Base-by-base conservation (phyloP, 2,888 invertebrate species). In the Psylliodes chrysocephalus region DNA sequence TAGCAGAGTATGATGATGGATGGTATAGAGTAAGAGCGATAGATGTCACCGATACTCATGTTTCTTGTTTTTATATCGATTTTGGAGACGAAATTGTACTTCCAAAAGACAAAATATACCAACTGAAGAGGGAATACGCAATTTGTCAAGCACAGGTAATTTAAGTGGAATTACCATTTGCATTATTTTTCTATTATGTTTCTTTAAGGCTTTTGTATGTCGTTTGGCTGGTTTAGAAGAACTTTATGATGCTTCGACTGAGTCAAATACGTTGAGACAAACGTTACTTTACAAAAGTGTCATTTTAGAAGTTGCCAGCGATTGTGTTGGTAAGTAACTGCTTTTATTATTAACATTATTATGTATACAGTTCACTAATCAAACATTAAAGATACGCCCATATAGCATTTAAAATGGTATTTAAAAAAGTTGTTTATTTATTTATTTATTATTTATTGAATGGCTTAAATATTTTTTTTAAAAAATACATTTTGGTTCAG, bases 161-260 rank as follows among this genome's bases (percentile, higher is more conserved):
- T 63, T 33, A 7, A n/a, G 25, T 25, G 7, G 33, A 35, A n/a
- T 35, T 5, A n/a, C 3, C 35, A 12, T 12, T 14, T 35, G 14
- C 7, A 12, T 18, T 44, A 18, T 7, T 7, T 44, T 44, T 44
- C n/a, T n/a, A 19, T 19, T n/a, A 17, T 6, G 4, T 40, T 12
- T 40, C 60, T 76, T 75, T 35, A 71, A 89, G 88, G 92, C 90
- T 18, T 85, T 92, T 63, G 86, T 89, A 68, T 86, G 92, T 68
- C 87, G 88, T 14, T 81, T 93, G 74, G 87, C 86, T 51, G 91
- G 91, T 2, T 82, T 92, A 49, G 92, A 92, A 80, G 90, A 90
- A 46, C 85, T 88, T 69, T 79, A 80, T 33, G 81, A 81, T 40
- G 75, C 72, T 0, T 78, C 80, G 0, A 51, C 57, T 8, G 67